These are phyloP conservation scores for Vicugna pacos DNA, from an alignment of 2,113 vertebrate genomes.

Conservation along the genomic window DNA sequence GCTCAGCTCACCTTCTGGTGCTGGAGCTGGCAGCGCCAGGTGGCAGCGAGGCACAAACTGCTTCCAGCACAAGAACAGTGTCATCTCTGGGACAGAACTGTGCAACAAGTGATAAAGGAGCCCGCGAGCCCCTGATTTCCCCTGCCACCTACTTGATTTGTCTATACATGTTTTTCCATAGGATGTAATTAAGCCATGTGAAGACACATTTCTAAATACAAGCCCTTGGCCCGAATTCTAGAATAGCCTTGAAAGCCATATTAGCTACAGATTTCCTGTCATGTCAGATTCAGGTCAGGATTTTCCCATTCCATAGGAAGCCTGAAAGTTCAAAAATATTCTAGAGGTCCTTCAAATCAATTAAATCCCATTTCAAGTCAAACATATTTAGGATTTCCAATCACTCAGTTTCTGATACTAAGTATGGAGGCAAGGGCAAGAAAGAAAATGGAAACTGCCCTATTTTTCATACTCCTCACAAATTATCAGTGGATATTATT, in stretches of 20 bases:
- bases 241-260: background rate
- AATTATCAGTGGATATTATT: conserved; percentile 19
- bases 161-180: background rate
- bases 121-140: background rate
- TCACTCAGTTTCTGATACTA: conserved; percentile 3
- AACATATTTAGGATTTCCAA: conserved; percentile 21
- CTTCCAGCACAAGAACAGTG: conserved; percentile 49
- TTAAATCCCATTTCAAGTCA: conserved; percentile 12
- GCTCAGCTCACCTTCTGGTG: conserved; percentile 67
- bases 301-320: conserved; percentile 50
- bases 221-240: conserved; percentile 13
- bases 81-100: background rate
- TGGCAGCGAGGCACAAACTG: conserved; percentile 10
- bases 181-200: background rate
- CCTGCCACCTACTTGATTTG: background rate
- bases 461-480: conserved; percentile 12
- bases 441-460: background rate
- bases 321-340: background rate
- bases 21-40: conserved; percentile 53
- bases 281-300: conserved; percentile 1
- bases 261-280: background rate
- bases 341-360: conserved; percentile 15
- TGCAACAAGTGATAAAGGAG: conserved; percentile 6
- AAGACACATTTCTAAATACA: background rate
- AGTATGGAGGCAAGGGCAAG: background rate